Evolutionary conservation across 2,113 vertebrate genomes (phyloP).

Genomic region (Dolichotis patagonum): DNA sequence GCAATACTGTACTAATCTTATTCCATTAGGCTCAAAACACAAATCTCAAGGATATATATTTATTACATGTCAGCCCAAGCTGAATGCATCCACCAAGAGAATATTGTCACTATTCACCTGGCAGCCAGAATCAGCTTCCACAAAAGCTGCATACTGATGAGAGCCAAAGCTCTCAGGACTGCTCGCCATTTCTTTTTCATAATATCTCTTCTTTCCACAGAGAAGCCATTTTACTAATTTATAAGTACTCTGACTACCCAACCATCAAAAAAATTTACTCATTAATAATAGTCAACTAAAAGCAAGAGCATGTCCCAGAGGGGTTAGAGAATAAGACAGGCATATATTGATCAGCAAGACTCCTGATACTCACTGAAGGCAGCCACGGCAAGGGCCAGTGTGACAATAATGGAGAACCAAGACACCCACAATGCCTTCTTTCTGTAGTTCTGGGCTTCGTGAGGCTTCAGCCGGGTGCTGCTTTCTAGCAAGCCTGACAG

Average conservation of each 20-base stretch:
- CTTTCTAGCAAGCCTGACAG: slow-evolving; percentile 97
- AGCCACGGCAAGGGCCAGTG: slow-evolving; percentile 95
- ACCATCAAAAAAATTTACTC: slow-evolving; percentile 48
- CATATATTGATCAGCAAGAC: neutral
- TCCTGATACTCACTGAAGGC: slow-evolving; percentile 95
- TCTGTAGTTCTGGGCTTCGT: slow-evolving; percentile 98
- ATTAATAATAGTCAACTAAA: slow-evolving; percentile 72
- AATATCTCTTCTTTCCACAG: slow-evolving; percentile 71
- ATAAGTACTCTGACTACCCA: slow-evolving; percentile 80
- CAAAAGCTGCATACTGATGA: slow-evolving; percentile 48
- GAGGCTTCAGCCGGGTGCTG: slow-evolving; percentile 97
- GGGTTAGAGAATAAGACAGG: slow-evolving; percentile 28
- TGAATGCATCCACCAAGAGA: slow-evolving; percentile 74
- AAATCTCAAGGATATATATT: slow-evolving; percentile 60
- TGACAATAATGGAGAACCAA: slow-evolving; percentile 97
- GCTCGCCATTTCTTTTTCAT: slow-evolving; percentile 63
- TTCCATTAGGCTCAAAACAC: slow-evolving; percentile 59
- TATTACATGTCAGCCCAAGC: slow-evolving; percentile 60
- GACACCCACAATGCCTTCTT: slow-evolving; percentile 99
- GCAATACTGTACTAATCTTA: slow-evolving; percentile 53
- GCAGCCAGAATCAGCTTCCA: slow-evolving; percentile 71
- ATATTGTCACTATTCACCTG: slow-evolving; percentile 61
- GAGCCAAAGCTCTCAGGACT: slow-evolving; percentile 70
- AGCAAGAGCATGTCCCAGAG: slow-evolving; percentile 57
- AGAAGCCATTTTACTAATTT: slow-evolving; percentile 85